A percentile compares a stretch with the other conserved stretches of the same genome.
Conservation (phyloP, 2,888 invertebrate species). For the Apodemia zela region DNA sequence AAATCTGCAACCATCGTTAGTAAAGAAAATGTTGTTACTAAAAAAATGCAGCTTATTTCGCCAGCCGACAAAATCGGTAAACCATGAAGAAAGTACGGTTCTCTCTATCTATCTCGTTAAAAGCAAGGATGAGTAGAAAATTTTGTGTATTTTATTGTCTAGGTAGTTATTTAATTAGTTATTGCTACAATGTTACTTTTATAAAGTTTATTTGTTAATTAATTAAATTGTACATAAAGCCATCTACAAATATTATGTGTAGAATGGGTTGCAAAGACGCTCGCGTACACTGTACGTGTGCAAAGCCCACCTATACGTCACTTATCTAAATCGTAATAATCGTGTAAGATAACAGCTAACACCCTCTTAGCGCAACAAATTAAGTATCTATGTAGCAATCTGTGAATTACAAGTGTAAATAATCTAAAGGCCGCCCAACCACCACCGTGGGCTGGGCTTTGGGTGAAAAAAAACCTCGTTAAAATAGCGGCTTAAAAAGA, state of each 20-base stretch:
- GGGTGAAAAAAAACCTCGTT: conserved; percentile 71
- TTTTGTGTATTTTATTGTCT: too few relatives aligned
- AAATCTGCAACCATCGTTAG: too few relatives aligned
- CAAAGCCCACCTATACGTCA: conserved; percentile 34
- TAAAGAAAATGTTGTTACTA: too few relatives aligned
- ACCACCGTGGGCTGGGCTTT: conserved; percentile 74
- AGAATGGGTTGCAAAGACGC: conserved; percentile 9
- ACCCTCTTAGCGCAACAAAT: conserved; percentile 58
- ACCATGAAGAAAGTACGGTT: too few relatives aligned
- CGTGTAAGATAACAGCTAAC: conserved; percentile 51
- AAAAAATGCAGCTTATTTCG: too few relatives aligned
- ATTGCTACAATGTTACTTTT: too few relatives aligned
- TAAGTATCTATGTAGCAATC: conserved; percentile 59
- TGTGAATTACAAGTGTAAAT: conserved; percentile 80
- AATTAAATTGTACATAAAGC: not conserved
- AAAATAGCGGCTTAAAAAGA: conserved; percentile 80
- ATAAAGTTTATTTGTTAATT: not conserved
- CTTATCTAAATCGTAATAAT: conserved; percentile 48
- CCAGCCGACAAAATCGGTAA: too few relatives aligned
- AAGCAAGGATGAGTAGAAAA: too few relatives aligned
- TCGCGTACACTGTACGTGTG: conserved; percentile 21
- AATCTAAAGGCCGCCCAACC: conserved; percentile 76
- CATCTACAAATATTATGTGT: conserved; percentile 4
- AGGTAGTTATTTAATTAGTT: too few relatives aligned
- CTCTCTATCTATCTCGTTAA: too few relatives aligned